Evolutionary conservation across 1,140 invertebrate species (phyloP).

Genomic region (Chionoecetes opilio): DNA sequence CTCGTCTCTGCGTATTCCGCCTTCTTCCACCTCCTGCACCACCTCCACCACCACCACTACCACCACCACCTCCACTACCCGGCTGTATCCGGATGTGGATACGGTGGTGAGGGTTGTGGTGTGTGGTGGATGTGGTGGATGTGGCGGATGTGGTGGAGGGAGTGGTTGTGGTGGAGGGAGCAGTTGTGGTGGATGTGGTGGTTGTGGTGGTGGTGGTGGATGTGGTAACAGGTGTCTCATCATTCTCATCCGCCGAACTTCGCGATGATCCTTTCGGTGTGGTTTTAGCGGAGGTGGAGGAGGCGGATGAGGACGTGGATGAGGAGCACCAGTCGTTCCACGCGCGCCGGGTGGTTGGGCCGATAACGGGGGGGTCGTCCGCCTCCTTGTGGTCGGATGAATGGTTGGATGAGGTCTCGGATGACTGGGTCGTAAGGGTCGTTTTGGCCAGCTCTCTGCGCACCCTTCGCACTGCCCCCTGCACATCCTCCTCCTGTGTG

Average conservation of each 20-base stretch:
- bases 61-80: not conserved
- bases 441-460: slow-evolving; percentile 67
- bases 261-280: slow-evolving; percentile 74
- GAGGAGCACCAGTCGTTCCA: slow-evolving; percentile 88
- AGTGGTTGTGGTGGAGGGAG: not conserved
- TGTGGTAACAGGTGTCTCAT: slow-evolving; percentile 46
- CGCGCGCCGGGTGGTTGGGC: slow-evolving; percentile 89
- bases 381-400: slow-evolving; percentile 82
- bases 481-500: slow-evolving; percentile 65
- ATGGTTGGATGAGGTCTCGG: slow-evolving; percentile 78
- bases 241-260: slow-evolving; percentile 77
- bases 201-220: no score
- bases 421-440: not conserved
- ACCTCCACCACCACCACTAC: not conserved
- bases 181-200: not conserved
- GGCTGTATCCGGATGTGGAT: not conserved
- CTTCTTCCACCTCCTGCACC: slow-evolving; percentile 13
- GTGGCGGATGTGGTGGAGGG: not conserved
- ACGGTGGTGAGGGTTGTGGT: slow-evolving; percentile 34
- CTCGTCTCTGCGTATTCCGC: slow-evolving; percentile 79
- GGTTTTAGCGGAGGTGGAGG: slow-evolving; percentile 72
- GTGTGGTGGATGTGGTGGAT: no score
- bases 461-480: slow-evolving; percentile 18
- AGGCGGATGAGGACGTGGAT: slow-evolving; percentile 67
- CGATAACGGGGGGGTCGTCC: slow-evolving; percentile 84